phyloP scores from a whole-genome alignment of 2,888 invertebrate species.

The Lasioglossum leucozonium region DNA sequence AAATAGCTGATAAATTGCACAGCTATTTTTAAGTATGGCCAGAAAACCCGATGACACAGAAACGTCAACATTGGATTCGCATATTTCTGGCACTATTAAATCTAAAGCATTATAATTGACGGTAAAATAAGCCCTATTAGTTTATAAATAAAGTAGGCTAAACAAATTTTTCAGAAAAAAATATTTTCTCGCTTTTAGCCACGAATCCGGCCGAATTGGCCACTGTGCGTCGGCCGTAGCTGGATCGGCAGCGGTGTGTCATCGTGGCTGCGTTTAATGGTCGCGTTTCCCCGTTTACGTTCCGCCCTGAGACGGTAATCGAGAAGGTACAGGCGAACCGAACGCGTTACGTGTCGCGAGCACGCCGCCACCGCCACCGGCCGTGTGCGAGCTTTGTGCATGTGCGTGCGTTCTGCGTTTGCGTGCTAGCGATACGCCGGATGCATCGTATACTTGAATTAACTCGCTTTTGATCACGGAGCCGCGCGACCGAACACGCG shows the following conservation, averaged over 20 bases:
- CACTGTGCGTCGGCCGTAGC: too few species aligned
- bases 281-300: slow-evolving; percentile 51
- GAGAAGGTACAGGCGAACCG: slow-evolving; percentile 17
- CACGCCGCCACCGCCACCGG: background rate
- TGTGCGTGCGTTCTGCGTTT: background rate
- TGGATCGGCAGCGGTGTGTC: slow-evolving; percentile 40
- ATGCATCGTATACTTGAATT: slow-evolving; percentile 53
- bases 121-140: too few species aligned
- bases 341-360: slow-evolving; percentile 27
- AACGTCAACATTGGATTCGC: too few species aligned
- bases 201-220: too few species aligned
- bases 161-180: too few species aligned
- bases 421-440: slow-evolving; percentile 14
- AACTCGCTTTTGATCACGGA: slow-evolving; percentile 59
- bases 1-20: too few species aligned
- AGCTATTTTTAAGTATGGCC: too few species aligned
- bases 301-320: slow-evolving; percentile 44
- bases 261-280: slow-evolving; percentile 61
- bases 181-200: too few species aligned
- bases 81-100: too few species aligned
- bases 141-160: too few species aligned
- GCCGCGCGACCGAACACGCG: background rate
- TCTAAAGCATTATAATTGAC: too few species aligned
- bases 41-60: too few species aligned
- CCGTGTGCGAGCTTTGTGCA: background rate